Base-by-base conservation (phyloP, 2,113 vertebrate genomes). In the Meles meles region DNA sequence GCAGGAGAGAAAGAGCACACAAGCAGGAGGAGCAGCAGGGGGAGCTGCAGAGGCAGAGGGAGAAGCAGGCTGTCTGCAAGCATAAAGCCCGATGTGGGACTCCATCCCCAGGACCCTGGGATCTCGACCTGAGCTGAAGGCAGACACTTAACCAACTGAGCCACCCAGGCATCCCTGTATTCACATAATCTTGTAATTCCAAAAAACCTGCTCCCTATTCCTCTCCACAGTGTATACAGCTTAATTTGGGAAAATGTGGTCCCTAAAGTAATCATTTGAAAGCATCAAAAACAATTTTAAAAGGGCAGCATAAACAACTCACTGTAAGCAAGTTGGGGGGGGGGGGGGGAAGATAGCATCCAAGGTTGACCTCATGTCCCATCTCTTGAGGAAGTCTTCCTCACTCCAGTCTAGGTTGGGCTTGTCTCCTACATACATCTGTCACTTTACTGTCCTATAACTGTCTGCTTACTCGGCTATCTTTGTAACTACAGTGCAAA, bases 241-340 rank as follows among this genome's bases (percentile, higher is more conserved):
- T 92, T 90, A 69, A 94, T 71, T 49, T 84, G 37, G 59, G 55
- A 34, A 97, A 94, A 81, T 13, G 8, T 25, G 71, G 82, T 79
- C 83, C n/a, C 7, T 63, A 82, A 69, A n/a, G 29, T 47, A 82
- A 96, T 59, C 61, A 44, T 59, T 39, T 79, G n/a, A 39, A 34
- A 77, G 17, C 20, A 84, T 21, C 34, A 76, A 42, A 77, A 82
- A 14, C 10, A 81, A 59, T 12, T 63, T 59, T 94, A 0, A 85
- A 67, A 90, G 77, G 27, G 10, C 17, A 63, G 31, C 31, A 34
- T 31, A 67, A 67, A 65, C 12, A 65, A 67, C 31, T 67, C 63
- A 67, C 31, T 67, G 31, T 34, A 34, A 67, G 63, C 31, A 67
- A 17, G 13, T 31, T 7, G 49, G 49, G 49, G 49, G 49, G 14